Evolutionary conservation across 2,797 vertebrate species (phyloP).

Genomic region (Hoplostethus mediterraneus): DNA sequence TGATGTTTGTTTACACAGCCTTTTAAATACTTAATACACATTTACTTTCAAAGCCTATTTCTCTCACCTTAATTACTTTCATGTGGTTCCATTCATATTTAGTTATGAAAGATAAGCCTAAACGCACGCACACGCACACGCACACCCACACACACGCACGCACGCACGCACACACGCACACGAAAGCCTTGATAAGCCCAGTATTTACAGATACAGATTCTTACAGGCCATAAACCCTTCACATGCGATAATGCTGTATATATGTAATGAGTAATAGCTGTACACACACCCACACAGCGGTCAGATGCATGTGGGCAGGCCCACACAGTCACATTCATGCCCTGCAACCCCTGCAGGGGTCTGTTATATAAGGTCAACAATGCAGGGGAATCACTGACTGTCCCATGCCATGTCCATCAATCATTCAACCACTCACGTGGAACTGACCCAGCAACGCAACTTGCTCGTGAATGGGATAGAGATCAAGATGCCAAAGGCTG

Average conservation of each 20-base stretch:
- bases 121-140: no score
- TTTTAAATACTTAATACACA: no score
- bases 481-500: conserved; percentile 59
- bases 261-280: conserved; percentile 10
- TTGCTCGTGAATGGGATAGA: conserved; percentile 9
- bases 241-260: conserved; percentile 1
- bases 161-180: background rate
- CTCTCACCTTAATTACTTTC: no score
- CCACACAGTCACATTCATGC: conserved; percentile 23
- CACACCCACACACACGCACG: no score
- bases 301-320: conserved; percentile 20
- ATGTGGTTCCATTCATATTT: no score
- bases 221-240: conserved; percentile 30
- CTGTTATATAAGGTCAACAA: conserved; percentile 50
- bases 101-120: no score
- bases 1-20: no score
- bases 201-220: conserved; percentile 3
- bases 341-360: conserved; percentile 31
- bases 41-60: no score
- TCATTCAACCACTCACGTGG: conserved; percentile 61
- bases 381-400: conserved; percentile 33
- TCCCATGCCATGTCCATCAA: conserved; percentile 48
- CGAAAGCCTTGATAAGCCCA: conserved; percentile 23
- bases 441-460: conserved; percentile 37
- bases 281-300: conserved; percentile 4